These are phyloP conservation scores for Coelopa frigida DNA, from an alignment of 1,140 invertebrate genomes.

Conservation along the genomic window DNA sequence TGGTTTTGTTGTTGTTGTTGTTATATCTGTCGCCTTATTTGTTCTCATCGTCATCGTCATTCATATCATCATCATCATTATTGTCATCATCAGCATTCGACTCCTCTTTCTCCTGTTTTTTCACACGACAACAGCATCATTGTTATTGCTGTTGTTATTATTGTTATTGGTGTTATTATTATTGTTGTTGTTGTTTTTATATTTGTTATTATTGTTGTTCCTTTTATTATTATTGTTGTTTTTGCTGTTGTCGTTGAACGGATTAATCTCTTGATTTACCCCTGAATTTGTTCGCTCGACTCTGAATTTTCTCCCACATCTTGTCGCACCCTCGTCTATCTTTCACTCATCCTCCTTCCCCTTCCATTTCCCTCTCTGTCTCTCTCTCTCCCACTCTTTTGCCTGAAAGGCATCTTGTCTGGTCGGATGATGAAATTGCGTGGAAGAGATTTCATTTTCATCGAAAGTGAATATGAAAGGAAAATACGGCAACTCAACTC, in stretches of 20 bases:
- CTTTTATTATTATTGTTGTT: slow-evolving; percentile 11
- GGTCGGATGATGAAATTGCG: slow-evolving; percentile 24
- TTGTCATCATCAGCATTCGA: not conserved
- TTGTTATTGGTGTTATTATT: slow-evolving; percentile 20
- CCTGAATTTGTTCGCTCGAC: slow-evolving; percentile 2
- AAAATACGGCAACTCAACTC: not conserved
- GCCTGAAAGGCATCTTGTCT: not conserved
- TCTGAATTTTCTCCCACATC: not conserved
- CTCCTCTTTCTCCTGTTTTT: too few relatives aligned
- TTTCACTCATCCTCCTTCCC: not conserved
- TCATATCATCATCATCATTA: not conserved
- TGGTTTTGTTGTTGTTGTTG: too few relatives aligned
- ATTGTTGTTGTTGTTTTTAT: slow-evolving; percentile 2
- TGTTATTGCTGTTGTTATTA: slow-evolving; percentile 25
- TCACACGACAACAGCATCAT: too few relatives aligned
- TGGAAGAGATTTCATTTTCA: slow-evolving; percentile 27
- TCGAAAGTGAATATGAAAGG: not conserved
- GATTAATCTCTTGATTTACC: slow-evolving; percentile 43
- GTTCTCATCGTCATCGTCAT: not conserved
- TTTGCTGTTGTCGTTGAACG: too few relatives aligned
- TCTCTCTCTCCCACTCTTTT: not conserved
- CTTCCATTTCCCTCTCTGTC: slow-evolving; percentile 16
- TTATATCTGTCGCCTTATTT: not conserved
- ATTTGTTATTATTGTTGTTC: slow-evolving; percentile 5
- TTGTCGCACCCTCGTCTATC: not conserved